phyloP scores from a whole-genome alignment of 2,888 invertebrate genomes.

The Caenorhabditis becei region DNA sequence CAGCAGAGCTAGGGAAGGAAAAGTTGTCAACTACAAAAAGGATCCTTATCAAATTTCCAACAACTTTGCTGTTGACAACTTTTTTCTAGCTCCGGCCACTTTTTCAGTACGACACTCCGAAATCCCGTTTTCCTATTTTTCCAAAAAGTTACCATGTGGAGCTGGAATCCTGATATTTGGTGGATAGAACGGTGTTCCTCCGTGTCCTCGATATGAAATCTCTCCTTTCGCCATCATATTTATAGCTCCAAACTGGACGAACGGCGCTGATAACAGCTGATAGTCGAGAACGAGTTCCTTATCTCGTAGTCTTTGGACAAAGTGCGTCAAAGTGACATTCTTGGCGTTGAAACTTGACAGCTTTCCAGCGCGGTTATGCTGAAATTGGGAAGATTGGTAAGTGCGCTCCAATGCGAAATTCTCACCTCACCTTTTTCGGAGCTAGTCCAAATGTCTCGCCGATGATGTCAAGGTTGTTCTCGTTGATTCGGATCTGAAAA shows the following conservation, averaged over 20 bases:
- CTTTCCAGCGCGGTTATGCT: constrained; percentile 38
- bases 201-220: constrained; percentile 78
- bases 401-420: background rate
- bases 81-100: too few relatives aligned
- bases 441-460: constrained; percentile 68
- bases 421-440: constrained; percentile 61
- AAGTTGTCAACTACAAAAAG: too few relatives aligned
- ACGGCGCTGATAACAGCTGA: constrained; percentile 76
- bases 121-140: too few relatives aligned
- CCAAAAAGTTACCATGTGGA: constrained; percentile 73
- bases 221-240: constrained; percentile 80
- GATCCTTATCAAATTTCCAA: too few relatives aligned
- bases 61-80: too few relatives aligned
- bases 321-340: constrained; percentile 76
- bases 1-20: too few relatives aligned
- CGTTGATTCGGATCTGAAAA: constrained; percentile 78
- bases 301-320: constrained; percentile 74
- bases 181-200: constrained; percentile 80
- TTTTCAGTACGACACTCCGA: too few relatives aligned
- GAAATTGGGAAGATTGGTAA: too few relatives aligned
- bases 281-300: constrained; percentile 79
- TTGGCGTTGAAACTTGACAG: constrained; percentile 56
- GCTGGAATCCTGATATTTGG: constrained; percentile 78
- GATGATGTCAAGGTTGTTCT: constrained; percentile 79
- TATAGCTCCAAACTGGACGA: constrained; percentile 77